Conservation (phyloP, 2,797 vertebrate species). For the Gymnocypris eckloni region DNA sequence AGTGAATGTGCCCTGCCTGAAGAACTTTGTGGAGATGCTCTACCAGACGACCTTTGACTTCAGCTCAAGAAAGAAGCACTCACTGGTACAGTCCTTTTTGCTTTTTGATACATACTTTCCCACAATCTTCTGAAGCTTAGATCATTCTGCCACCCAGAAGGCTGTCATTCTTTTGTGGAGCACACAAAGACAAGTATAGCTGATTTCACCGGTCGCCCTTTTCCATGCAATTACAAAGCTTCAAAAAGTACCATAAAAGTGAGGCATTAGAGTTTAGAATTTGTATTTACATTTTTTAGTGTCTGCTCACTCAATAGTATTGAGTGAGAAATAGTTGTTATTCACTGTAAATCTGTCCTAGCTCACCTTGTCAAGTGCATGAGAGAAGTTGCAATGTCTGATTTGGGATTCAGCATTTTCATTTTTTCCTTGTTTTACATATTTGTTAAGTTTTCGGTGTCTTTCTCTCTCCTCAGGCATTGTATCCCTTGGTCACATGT, state of each 20-base stretch:
- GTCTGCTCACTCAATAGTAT: neutral
- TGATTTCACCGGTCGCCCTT: neutral
- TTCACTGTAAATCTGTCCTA: neutral
- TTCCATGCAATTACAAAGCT: neutral
- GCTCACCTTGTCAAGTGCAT: neutral
- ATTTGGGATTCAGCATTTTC: neutral
- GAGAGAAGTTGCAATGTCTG: neutral
- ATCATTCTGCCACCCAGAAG: slow-evolving; percentile 6
- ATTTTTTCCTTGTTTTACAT: neutral
- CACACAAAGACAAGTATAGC: neutral
- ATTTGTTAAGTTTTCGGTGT: neutral
- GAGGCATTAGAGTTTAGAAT: neutral
- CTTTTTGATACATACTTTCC: slow-evolving; percentile 2
- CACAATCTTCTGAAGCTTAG: slow-evolving; percentile 1
- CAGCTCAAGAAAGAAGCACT: slow-evolving; percentile 99
- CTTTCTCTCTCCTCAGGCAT: slow-evolving; percentile 80
- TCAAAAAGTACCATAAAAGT: neutral
- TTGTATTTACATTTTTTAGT: neutral
- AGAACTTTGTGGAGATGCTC: slow-evolving; percentile 99
- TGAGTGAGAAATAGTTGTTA: neutral
- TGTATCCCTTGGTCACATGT: slow-evolving; percentile 98
- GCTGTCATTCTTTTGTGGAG: neutral
- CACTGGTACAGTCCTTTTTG: slow-evolving; percentile 83
- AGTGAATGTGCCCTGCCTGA: slow-evolving; percentile 99
- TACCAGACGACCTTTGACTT: slow-evolving; percentile 99